Percentiles rank a stretch among this genome's conserved stretches.
phyloP scores from a whole-genome alignment of 2,888 invertebrate genomes.

The Drosophila mercatorum region DNA sequence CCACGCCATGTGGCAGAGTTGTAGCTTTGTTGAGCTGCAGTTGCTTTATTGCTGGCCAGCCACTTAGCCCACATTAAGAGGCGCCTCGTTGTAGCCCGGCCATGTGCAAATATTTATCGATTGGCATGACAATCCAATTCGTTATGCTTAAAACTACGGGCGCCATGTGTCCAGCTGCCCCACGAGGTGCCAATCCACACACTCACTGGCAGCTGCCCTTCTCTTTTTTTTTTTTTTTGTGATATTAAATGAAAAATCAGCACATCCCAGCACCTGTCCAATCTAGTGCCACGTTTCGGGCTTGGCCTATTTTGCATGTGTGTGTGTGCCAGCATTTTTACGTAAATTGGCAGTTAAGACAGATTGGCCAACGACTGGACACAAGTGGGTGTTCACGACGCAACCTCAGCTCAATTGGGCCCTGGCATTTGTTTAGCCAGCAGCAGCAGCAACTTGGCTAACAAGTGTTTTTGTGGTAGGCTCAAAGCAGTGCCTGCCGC shows the following conservation, averaged over 20 bases:
- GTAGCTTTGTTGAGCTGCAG: slow-evolving; percentile 34
- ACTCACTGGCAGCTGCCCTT: slow-evolving; percentile 15
- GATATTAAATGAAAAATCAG: slow-evolving; percentile 71
- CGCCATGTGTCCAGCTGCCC: slow-evolving; percentile 34
- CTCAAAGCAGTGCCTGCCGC: not conserved
- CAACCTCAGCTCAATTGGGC: slow-evolving; percentile 33
- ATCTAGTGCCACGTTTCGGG: not conserved
- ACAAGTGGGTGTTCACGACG: slow-evolving; percentile 32
- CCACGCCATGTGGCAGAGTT: slow-evolving; percentile 38
- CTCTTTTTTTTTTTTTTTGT: too few relatives aligned
- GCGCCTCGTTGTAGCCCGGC: slow-evolving; percentile 42
- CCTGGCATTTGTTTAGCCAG: slow-evolving; percentile 26
- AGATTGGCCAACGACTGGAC: slow-evolving; percentile 39
- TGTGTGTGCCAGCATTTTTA: slow-evolving; percentile 62
- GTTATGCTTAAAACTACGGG: slow-evolving; percentile 74
- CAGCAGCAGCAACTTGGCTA: slow-evolving; percentile 37
- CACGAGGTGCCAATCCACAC: slow-evolving; percentile 32
- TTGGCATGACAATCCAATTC: slow-evolving; percentile 78
- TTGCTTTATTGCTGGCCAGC: slow-evolving; percentile 25
- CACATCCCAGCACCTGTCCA: slow-evolving; percentile 37
- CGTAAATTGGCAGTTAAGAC: slow-evolving; percentile 70
- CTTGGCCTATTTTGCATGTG: slow-evolving; percentile 48
- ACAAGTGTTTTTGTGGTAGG: slow-evolving; percentile 59
- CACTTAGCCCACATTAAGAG: slow-evolving; percentile 72
- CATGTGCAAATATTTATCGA: slow-evolving; percentile 78